These are phyloP conservation scores for Andrena bicolor DNA, from an alignment of 2,888 invertebrate genomes.

Conservation along the genomic window DNA sequence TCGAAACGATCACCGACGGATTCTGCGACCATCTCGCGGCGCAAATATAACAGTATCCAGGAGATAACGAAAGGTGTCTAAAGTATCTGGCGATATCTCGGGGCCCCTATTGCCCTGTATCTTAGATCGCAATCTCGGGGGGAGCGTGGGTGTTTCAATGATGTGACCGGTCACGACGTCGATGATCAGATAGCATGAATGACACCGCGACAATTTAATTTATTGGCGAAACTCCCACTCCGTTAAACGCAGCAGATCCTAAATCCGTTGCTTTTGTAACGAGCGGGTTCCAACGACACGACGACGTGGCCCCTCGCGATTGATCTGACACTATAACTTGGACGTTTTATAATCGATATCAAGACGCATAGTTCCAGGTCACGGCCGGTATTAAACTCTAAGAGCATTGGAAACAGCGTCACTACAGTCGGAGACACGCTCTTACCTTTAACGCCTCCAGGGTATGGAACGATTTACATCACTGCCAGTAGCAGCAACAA, in stretches of 20 bases:
- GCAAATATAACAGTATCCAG: conserved; percentile 66
- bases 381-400: background rate
- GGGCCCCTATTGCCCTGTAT: conserved; percentile 61
- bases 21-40: conserved; percentile 42
- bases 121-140: conserved; percentile 67
- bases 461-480: too few species aligned
- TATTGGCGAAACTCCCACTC: conserved; percentile 35
- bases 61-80: conserved; percentile 67
- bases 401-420: too few species aligned
- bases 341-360: conserved; percentile 5
- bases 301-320: background rate
- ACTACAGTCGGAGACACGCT: too few species aligned
- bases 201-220: conserved; percentile 58
- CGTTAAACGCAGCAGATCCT: background rate
- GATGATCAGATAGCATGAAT: conserved; percentile 57
- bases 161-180: conserved; percentile 69
- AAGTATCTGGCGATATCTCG: conserved; percentile 54
- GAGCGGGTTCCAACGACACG: background rate
- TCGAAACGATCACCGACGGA: conserved; percentile 50
- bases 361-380: background rate
- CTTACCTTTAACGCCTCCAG: too few species aligned
- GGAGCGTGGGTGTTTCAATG: conserved; percentile 66
- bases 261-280: conserved; percentile 26
- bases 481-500: too few species aligned
- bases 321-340: conserved; percentile 11